Evolutionary conservation across 2,888 invertebrate species (phyloP).

Genomic region (Chrysolina haemoptera): DNA sequence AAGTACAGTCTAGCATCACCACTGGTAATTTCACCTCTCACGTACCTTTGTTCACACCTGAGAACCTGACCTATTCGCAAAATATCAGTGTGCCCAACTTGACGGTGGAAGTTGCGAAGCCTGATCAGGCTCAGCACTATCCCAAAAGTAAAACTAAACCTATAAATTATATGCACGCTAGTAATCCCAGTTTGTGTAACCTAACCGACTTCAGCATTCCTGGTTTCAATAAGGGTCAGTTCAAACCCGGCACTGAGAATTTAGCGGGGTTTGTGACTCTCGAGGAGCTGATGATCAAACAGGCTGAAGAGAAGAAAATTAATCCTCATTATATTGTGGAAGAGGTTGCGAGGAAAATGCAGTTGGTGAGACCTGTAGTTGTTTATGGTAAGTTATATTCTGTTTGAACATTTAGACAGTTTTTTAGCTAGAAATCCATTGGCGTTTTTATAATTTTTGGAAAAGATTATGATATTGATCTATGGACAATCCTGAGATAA

Average conservation of each 20-base stretch:
- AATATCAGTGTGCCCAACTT: constrained; percentile 66
- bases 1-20: constrained; percentile 65
- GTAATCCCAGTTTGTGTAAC: constrained; percentile 81
- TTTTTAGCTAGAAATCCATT: neutral
- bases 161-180: constrained; percentile 79
- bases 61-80: constrained; percentile 59
- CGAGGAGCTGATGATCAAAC: constrained; percentile 86
- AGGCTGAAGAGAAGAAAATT: constrained; percentile 79
- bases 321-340: constrained; percentile 64
- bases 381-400: constrained; percentile 69
- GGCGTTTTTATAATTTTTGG: too few relatives aligned
- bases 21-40: constrained; percentile 69
- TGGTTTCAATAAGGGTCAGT: constrained; percentile 61
- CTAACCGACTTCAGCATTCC: constrained; percentile 68
- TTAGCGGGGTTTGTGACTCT: constrained; percentile 81
- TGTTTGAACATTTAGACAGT: neutral
- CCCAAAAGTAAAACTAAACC: constrained; percentile 67
- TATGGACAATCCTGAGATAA: too few relatives aligned
- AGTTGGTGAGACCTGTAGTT: constrained; percentile 72
- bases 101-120: constrained; percentile 53
- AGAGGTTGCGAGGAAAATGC: constrained; percentile 62
- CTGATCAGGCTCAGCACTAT: constrained; percentile 29
- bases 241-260: constrained; percentile 64
- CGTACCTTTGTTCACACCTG: constrained; percentile 64
- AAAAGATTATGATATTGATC: too few relatives aligned